Base-by-base conservation (phyloP, 2,113 vertebrate species). In the Phyllopteryx taeniolatus region DNA sequence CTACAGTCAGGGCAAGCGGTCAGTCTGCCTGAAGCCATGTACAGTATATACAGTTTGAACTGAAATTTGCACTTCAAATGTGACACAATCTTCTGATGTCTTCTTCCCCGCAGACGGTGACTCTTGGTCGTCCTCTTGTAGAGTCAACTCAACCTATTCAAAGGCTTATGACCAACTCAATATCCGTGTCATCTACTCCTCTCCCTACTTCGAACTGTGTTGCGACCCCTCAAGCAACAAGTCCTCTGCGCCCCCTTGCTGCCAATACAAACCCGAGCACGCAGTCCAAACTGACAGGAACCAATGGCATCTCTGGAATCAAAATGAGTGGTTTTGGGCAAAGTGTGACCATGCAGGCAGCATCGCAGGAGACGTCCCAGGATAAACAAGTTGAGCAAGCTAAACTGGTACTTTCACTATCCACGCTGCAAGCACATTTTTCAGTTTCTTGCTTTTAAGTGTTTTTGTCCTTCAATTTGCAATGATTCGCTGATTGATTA, bases 311-410 rank as follows among this genome's bases (percentile, higher is more conserved):
- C 5, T 85, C 91, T 0, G 68, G 91, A 0, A 91, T 95, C 12
- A 98, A 98, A 90, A 85, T 93, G 4, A 93, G 95, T 71, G 91
- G 91, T 39, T 90, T 95, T 47, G 91, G 91, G 77, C 97, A 96
- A 87, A 94, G 79, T 76, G 67, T 80, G 7, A 54, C 86, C 20
- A 72, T 89, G 2, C 90, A 91, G 17, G 51, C 91, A 4, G 53
- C 91, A 3, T 84, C 93, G 0, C 95, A 95, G 85, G 97, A 98
- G 33, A 84, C 87, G 69, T 89, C 94, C 73, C 96, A 97, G 91
- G 98, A 99, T 74, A 99, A 95, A 73, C 92, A 96, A 84, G 93
- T 94, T 2, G 98, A 98, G 72, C 97, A 99, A 84, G 95, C 95
- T 67, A 96, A 97, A 77, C 87, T 96, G 94, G 96, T 99, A 76